phyloP scores from a whole-genome alignment of 2,797 vertebrate species.

The Poecilia gillii region DNA sequence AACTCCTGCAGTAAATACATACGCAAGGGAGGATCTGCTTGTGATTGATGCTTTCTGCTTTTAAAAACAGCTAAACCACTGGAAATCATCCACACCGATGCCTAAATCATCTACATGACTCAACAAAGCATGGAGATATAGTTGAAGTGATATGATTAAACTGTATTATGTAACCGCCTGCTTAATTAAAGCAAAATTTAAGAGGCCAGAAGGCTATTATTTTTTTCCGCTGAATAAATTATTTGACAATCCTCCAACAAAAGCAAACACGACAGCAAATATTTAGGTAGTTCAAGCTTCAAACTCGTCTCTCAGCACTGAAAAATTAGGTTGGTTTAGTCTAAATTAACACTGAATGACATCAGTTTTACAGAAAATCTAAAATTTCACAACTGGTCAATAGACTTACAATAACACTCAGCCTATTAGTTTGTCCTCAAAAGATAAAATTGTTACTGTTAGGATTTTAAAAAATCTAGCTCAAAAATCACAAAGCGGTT shows the following conservation, averaged over 20 bases:
- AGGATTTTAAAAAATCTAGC: not conserved
- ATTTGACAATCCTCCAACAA: not conserved
- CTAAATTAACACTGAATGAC: slow-evolving; percentile 3
- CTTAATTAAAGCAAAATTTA: slow-evolving; percentile 32
- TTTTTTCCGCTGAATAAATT: slow-evolving; percentile 4
- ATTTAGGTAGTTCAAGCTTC: not conserved
- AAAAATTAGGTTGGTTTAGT: not conserved
- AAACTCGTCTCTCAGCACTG: slow-evolving; percentile 1
- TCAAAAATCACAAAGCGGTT: not conserved
- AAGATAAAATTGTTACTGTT: not conserved
- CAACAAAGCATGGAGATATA: slow-evolving; percentile 9
- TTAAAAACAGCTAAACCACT: slow-evolving; percentile 42
- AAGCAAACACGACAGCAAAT: slow-evolving; percentile 1
- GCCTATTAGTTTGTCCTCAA: not conserved
- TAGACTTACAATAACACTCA: slow-evolving; percentile 1
- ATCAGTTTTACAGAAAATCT: slow-evolving; percentile 36
- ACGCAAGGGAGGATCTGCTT: slow-evolving; percentile 32
- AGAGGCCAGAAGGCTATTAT: not conserved
- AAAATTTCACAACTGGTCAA: slow-evolving; percentile 39
- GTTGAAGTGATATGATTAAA: slow-evolving; percentile 27
- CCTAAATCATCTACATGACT: slow-evolving; percentile 25
- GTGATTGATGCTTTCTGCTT: slow-evolving; percentile 50
- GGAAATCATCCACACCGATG: slow-evolving; percentile 26
- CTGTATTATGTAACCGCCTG: slow-evolving; percentile 4
- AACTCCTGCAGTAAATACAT: slow-evolving; percentile 17